Base-by-base conservation (phyloP, 1,140 invertebrate genomes). In the Dufourea novaeangliae region DNA sequence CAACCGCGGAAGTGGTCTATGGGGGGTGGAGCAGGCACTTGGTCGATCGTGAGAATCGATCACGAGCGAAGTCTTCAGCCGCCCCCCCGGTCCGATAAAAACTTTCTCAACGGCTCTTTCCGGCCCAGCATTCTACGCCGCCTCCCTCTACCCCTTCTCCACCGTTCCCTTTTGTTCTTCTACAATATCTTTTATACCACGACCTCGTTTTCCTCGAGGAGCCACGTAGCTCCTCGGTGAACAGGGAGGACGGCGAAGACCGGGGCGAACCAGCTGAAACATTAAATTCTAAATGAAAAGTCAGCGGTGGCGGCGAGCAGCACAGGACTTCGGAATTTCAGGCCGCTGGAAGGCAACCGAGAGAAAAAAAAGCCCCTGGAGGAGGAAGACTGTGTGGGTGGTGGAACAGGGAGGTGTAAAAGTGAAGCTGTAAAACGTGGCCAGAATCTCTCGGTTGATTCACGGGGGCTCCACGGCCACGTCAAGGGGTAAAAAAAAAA, bases 211-310 rank as follows among this genome's bases (percentile, higher is more conserved):
- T 64, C 41, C 63, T 25, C 64, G 72, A 37, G 41, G 72, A 63
- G 72, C 39, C 34, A 67, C 63, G 73, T 46, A 25, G 61, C 14
- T n/a, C 44, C 41, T n/a, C 22, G 22, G 22, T 27, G 61, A 56
- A 54, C 63, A 29, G 50, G 54, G 32, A 25, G 11, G 2, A 37
- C n/a, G 14, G 62, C n/a, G n/a, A n/a, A n/a, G 20, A 34, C 14
- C 12, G 41, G n/a, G 27, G 32, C 52, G 59, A 61, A 59, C 68
- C n/a, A 76, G 64, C 69, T 84, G 67, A 83, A 76, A 76, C 80
- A 82, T 83, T 83, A 83, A 80, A 84, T 75, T 76, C 37, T 64
- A 44, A 79, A 75, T 71, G 54, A 81, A 80, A 82, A 82, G 62
- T 46, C 64, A 67, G 63, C 63, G 22, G 52, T 39, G 22, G 29